These are phyloP conservation scores for Kryptolebias ocellatus DNA, from an alignment of 2,797 vertebrate genomes.

Conservation along the genomic window DNA sequence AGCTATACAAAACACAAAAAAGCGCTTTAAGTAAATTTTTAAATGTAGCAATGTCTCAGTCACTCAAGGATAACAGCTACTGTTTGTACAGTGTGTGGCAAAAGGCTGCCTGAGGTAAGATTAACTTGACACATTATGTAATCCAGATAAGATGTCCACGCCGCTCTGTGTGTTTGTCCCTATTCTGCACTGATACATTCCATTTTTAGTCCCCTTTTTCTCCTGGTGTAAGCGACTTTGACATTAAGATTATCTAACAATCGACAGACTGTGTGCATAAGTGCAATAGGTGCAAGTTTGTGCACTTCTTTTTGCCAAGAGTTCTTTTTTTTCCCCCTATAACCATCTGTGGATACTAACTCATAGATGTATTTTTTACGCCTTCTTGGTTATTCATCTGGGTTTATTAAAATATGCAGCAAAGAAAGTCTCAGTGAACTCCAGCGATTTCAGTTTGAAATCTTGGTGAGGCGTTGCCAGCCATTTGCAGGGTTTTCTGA, in stretches of 20 bases:
- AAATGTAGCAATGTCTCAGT: constrained; percentile 39
- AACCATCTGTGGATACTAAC: constrained; percentile 34
- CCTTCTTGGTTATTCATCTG: constrained; percentile 60
- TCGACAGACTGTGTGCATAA: neutral
- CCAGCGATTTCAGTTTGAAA: constrained; percentile 52
- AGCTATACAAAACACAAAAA: constrained; percentile 29
- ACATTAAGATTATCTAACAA: constrained; percentile 29
- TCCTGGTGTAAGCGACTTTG: constrained; percentile 10
- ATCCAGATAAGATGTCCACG: constrained; percentile 60
- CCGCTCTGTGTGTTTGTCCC: constrained; percentile 38
- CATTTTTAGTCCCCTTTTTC: constrained; percentile 1
- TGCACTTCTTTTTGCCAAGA: constrained; percentile 3
- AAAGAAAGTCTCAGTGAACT: constrained; percentile 32
- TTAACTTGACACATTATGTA: constrained; percentile 62
- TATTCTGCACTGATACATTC: constrained; percentile 27
- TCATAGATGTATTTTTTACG: constrained; percentile 51
- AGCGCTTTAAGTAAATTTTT: constrained; percentile 43
- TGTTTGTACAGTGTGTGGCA: constrained; percentile 51
- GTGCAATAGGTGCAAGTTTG: neutral
- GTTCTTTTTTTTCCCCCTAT: neutral
- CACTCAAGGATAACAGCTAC: constrained; percentile 61
- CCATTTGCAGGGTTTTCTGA: constrained; percentile 49
- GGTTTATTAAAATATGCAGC: constrained; percentile 50
- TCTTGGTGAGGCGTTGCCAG: constrained; percentile 28
- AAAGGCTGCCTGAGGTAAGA: constrained; percentile 64